Evolutionary conservation across 2,888 invertebrate genomes (phyloP), one percentile per base, ranked within the genome.

Genomic region (Orthosia gracilis): DNA sequence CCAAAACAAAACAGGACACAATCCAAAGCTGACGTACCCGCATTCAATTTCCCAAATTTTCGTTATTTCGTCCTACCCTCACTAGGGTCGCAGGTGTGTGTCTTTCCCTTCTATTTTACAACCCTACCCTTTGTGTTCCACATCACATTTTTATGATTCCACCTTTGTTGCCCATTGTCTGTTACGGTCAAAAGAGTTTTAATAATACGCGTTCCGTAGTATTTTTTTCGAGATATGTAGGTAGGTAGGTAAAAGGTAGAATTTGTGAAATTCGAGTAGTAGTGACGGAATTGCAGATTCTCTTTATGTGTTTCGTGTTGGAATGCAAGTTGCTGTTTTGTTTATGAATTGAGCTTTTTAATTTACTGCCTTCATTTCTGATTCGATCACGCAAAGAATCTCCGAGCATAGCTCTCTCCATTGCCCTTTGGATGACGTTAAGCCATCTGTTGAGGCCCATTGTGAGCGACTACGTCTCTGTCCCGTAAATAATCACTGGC

Each of bases 121-220:
- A 69, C 80, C 75, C 40, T 70, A 73, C 87, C 81, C 84, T 88
- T 87, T 84, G 87, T 87, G 71, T 79, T 80, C 65, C 82, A 69
- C 82, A 83, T 88, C 84, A 85, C 86, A 88, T 89, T 90, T 89
- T 87, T 89, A 87, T 85, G 88, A 89, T 89, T 87, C 87, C 86
- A 80, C 84, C 86, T 87, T 87, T 89, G 89, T 83, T 78, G 70
- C 84, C 80, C 82, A 85, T 84, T 87, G 85, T 80, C 85, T 85
- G 85, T 85, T 86, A 87, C 88, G 86, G 87, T 88, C 90, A 89
- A 89, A 82, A 88, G 87, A 87, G 88, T 88, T 90, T 91, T 89
- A 89, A 90, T 90, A 90, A 88, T 87, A 85, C 87, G 82, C 76
- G 77, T 80, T 76, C 76, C 69, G 77, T 59, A 67, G 73, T 71